Evolutionary conservation across 2,888 invertebrate genomes (phyloP).

Genomic region (Torymus tubicola): DNA sequence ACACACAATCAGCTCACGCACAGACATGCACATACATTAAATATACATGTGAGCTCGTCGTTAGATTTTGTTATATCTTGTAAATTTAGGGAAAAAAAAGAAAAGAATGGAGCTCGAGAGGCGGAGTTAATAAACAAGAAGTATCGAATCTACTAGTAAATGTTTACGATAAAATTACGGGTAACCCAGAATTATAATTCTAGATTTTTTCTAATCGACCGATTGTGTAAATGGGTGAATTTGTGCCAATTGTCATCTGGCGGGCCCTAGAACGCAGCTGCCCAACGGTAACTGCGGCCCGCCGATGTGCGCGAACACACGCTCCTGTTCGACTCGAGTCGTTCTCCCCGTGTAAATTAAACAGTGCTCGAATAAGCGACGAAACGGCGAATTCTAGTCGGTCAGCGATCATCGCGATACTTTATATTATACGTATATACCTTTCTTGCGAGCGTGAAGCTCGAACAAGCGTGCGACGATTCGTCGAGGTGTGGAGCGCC

Average conservation of each 20-base stretch:
- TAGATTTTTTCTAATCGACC: conserved; percentile 76
- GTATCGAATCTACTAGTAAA: conserved; percentile 72
- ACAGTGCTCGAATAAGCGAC: too few species aligned
- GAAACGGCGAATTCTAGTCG: too few species aligned
- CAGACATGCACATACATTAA: conserved; percentile 33
- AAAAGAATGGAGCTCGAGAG: conserved; percentile 53
- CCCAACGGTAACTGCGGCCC: too few species aligned
- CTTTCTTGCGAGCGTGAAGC: too few species aligned
- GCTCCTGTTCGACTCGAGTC: too few species aligned
- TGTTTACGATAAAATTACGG: conserved; percentile 76
- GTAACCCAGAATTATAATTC: conserved; percentile 73
- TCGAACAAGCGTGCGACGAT: too few species aligned
- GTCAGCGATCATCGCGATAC: too few species aligned
- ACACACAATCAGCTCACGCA: background rate
- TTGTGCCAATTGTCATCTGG: conserved; percentile 68
- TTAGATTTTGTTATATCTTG: conserved; percentile 27
- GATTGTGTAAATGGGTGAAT: conserved; percentile 67
- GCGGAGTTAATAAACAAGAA: background rate
- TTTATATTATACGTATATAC: too few species aligned
- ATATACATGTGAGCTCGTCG: conserved; percentile 6
- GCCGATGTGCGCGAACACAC: too few species aligned
- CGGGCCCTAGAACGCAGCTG: too few species aligned
- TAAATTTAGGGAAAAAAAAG: conserved; percentile 54
- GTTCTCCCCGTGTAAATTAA: too few species aligned
- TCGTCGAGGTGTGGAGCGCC: too few species aligned